Evolutionary conservation across 1,140 invertebrate genomes (phyloP).

Genomic region (Cylas formicarius): DNA sequence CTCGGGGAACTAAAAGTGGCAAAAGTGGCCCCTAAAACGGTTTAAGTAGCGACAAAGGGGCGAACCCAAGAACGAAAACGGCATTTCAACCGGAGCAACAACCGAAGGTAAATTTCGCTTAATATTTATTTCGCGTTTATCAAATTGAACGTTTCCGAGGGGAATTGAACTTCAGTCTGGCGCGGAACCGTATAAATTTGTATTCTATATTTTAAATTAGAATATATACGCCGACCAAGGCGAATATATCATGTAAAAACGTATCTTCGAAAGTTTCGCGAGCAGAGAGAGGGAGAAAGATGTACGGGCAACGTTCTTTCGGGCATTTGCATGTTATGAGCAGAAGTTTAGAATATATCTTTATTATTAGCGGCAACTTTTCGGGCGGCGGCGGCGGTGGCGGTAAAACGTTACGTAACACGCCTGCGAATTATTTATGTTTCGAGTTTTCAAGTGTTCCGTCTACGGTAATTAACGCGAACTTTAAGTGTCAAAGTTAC

Average conservation of each 20-base stretch:
- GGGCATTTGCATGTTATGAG: constrained; percentile 39
- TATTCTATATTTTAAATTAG: constrained; percentile 44
- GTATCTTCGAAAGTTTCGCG: constrained; percentile 32
- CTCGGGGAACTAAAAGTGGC: too few species aligned
- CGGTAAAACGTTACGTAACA: too few species aligned
- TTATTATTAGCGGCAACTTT: constrained; percentile 31
- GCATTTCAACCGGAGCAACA: too few species aligned
- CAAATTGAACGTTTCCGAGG: constrained; percentile 40
- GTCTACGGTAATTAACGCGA: too few species aligned
- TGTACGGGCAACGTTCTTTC: too few species aligned
- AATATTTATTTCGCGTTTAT: constrained; percentile 42
- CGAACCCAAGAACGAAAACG: too few species aligned
- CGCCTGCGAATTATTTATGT: too few species aligned
- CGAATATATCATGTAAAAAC: constrained; percentile 42
- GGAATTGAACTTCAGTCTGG: constrained; percentile 37
- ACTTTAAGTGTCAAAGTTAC: too few species aligned
- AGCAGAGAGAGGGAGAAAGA: not conserved
- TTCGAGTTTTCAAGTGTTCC: too few species aligned
- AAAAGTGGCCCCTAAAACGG: too few species aligned
- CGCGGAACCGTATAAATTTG: constrained; percentile 39
- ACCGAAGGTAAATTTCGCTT: constrained; percentile 35
- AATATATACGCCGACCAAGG: constrained; percentile 38
- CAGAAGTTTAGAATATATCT: constrained; percentile 35
- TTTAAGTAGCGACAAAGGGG: too few species aligned
- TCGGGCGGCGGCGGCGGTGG: too few species aligned